These are phyloP conservation scores for Drosophila gaucha DNA, from an alignment of 2,888 invertebrate genomes.

Conservation along the genomic window DNA sequence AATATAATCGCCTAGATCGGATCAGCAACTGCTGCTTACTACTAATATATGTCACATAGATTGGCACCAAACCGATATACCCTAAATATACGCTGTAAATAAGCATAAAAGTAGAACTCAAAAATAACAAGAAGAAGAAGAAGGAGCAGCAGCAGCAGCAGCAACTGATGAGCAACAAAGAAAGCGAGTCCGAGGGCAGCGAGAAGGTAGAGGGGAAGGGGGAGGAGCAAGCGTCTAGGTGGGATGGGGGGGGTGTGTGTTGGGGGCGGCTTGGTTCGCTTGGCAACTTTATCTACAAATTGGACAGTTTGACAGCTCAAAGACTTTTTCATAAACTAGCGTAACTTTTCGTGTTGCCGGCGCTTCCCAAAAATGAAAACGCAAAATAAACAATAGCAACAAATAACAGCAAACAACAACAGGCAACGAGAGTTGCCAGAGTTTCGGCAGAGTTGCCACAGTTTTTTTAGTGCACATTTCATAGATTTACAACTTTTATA, in stretches of 20 bases:
- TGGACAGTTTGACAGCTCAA: slow-evolving; percentile 73
- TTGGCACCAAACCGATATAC: not conserved
- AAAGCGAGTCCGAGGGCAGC: slow-evolving; percentile 31
- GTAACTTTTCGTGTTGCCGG: slow-evolving; percentile 56
- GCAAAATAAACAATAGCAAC: slow-evolving; percentile 13
- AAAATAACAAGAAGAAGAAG: slow-evolving; percentile 33
- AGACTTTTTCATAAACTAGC: slow-evolving; percentile 73
- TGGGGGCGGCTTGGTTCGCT: slow-evolving; percentile 8
- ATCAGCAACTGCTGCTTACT: no score
- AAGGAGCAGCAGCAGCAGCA: slow-evolving; percentile 5
- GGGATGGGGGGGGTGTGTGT: not conserved
- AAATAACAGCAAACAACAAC: slow-evolving; percentile 10
- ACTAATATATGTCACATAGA: no score
- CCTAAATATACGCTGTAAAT: not conserved
- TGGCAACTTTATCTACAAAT: slow-evolving; percentile 73
- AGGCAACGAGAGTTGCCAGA: slow-evolving; percentile 10
- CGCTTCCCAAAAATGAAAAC: slow-evolving; percentile 42
- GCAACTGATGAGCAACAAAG: slow-evolving; percentile 23
- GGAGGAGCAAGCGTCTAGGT: not conserved
- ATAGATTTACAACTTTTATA: slow-evolving; percentile 48
- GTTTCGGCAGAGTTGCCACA: slow-evolving; percentile 19
- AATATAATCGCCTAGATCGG: no score
- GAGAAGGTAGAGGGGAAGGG: not conserved
- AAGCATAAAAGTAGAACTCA: slow-evolving; percentile 7
- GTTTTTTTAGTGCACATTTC: slow-evolving; percentile 46